These are phyloP conservation scores for Branchellion lobata DNA, from an alignment of 2,888 invertebrate genomes.

Conservation along the genomic window DNA sequence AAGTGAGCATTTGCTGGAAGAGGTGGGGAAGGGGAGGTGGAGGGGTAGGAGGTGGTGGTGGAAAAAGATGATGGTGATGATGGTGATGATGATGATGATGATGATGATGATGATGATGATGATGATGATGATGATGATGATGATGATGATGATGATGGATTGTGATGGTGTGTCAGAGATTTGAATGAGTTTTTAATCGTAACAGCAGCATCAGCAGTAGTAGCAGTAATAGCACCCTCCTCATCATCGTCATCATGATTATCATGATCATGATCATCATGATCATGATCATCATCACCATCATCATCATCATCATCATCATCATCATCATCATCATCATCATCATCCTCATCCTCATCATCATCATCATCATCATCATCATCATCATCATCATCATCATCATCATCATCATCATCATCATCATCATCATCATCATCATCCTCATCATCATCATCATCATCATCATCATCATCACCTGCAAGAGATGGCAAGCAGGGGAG, in stretches of 20 bases:
- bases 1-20: neutral
- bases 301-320: conserved; percentile 34
- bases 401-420: conserved; percentile 41
- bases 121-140: conserved; percentile 32
- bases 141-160: neutral
- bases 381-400: conserved; percentile 43
- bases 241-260: conserved; percentile 55
- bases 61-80: conserved; percentile 44
- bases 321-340: conserved; percentile 53
- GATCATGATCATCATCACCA: neutral
- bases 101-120: conserved; percentile 44
- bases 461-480: no score
- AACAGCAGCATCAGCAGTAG: no score
- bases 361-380: conserved; percentile 39
- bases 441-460: conserved; percentile 13
- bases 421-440: conserved; percentile 26
- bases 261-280: neutral
- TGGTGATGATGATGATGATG: conserved; percentile 47
- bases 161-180: neutral
- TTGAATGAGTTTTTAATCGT: neutral
- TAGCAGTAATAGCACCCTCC: neutral
- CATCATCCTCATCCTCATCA: conserved; percentile 39
- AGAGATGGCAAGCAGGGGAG: neutral
- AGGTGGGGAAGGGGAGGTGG: neutral
- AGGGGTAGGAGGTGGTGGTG: conserved; percentile 33